These are phyloP conservation scores for Pantherophis guttatus DNA, from an alignment of 2,113 vertebrate species.

Conservation along the genomic window DNA sequence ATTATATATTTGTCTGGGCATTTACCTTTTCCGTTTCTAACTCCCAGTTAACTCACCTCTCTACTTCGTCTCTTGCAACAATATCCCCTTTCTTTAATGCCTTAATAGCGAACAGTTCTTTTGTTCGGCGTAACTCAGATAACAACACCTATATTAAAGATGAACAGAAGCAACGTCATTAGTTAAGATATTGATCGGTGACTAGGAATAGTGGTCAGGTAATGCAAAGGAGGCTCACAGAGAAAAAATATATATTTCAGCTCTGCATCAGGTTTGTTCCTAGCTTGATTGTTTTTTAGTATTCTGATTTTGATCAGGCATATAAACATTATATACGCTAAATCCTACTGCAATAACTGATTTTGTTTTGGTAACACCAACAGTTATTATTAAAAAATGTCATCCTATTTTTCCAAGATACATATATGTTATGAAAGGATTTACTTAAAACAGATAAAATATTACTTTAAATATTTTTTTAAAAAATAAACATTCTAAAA, in stretches of 20 bases:
- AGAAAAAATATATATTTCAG: background rate
- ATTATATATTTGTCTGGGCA: background rate
- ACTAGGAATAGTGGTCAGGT: background rate
- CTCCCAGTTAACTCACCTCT: slow-evolving; percentile 83
- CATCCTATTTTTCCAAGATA: background rate
- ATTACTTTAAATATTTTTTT: background rate
- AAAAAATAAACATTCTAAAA: background rate
- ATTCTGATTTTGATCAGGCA: background rate
- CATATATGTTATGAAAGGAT: background rate
- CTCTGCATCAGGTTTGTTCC: background rate
- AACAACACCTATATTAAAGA: slow-evolving; percentile 84
- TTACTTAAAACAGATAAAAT: background rate
- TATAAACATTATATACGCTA: background rate
- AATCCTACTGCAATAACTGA: background rate
- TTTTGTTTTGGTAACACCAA: background rate
- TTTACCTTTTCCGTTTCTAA: background rate
- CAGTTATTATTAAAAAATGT: background rate
- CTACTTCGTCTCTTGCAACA: slow-evolving; percentile 95
- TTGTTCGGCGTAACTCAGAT: slow-evolving; percentile 93
- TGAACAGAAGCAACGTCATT: background rate
- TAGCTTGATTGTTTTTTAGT: background rate
- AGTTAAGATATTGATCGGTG: background rate
- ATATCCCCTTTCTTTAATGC: slow-evolving; percentile 99
- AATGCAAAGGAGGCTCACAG: background rate
- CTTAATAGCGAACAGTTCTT: slow-evolving; percentile 99